Evolutionary conservation across 2,113 vertebrate genomes (phyloP), one percentile per base, ranked within the genome.

Genomic region (Myotis yumanensis): DNA sequence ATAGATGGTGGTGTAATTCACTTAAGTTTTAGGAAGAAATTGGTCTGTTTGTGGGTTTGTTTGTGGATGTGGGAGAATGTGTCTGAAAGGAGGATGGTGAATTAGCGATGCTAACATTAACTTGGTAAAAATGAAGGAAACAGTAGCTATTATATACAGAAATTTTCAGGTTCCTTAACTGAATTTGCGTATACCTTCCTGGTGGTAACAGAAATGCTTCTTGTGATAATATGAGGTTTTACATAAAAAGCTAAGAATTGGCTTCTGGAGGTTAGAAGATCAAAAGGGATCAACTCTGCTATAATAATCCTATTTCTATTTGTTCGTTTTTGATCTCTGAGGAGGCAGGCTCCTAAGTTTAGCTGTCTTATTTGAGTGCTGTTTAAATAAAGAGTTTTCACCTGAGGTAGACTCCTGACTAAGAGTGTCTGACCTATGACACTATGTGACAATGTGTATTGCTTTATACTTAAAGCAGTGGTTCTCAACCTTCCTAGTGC

Each of bases 91-190:
- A 4, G 25, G 40, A 4, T 32, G 37, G 30, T 32, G 20, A 11
- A 52, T 30, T 76, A 16, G 20, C 5, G 14, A 25, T 71, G 30
- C 54, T 76, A 68, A 18, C 6, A 51, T 83, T 77, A 40, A 87
- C 25, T 93, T 86, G 40, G 35, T 69, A 84, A 85, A 66, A 69
- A 86, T 69, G 25, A 54, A 93, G 23, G 23, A 81, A 82, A 91
- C 43, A 5, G 4, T 37, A 80, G 16, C 71, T 32, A 32, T 25
- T 28, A 73, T 10, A 71, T 20, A 18, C 17, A 69, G 9, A 62
- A 76, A 35, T 69, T 85, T 81, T 81, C 17, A 43, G 10, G 12
- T 77, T 86, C 86, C 22, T 46, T 43, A 54, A 57, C 28, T 72
- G 18, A 57, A 57, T 89, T 84, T 88, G 22, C 20, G 14, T 46